phyloP scores from a whole-genome alignment of 2,888 invertebrate species.

The Omphaloscelis lunosa region DNA sequence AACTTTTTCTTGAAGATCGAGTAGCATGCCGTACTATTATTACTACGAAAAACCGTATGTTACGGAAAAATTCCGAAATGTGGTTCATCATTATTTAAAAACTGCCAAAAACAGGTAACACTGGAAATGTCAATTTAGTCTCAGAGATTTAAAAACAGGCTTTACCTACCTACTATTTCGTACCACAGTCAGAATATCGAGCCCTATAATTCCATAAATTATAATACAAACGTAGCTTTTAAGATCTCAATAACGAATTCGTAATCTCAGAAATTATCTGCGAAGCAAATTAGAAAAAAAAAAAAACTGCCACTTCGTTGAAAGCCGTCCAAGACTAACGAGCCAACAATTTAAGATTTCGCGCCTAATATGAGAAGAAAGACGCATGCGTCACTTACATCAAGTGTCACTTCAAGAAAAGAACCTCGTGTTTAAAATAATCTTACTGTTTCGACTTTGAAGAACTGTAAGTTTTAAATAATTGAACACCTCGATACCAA shows the following conservation, averaged over 20 bases:
- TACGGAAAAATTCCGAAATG: too few relatives aligned
- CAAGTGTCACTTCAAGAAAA: background rate
- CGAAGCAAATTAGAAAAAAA: background rate
- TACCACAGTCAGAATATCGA: background rate
- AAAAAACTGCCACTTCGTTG: background rate
- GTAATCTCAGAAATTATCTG: too few relatives aligned
- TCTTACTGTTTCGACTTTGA: background rate
- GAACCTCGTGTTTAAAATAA: background rate
- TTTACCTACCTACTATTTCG: background rate
- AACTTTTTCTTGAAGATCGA: too few relatives aligned
- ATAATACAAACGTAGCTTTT: background rate
- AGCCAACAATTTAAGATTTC: background rate
- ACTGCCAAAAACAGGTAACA: too few relatives aligned
- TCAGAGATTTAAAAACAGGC: too few relatives aligned
- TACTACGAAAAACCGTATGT: too few relatives aligned
- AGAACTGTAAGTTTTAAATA: background rate
- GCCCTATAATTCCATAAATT: background rate
- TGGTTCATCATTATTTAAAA: too few relatives aligned
- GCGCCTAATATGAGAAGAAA: background rate
- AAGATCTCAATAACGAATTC: background rate
- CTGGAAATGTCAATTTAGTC: too few relatives aligned
- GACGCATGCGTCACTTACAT: conserved; percentile 32
- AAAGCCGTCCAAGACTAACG: background rate
- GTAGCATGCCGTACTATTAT: too few relatives aligned
- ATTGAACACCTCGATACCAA: background rate